Evolutionary conservation across 2,888 invertebrate species (phyloP).

Genomic region (Biston betularia): DNA sequence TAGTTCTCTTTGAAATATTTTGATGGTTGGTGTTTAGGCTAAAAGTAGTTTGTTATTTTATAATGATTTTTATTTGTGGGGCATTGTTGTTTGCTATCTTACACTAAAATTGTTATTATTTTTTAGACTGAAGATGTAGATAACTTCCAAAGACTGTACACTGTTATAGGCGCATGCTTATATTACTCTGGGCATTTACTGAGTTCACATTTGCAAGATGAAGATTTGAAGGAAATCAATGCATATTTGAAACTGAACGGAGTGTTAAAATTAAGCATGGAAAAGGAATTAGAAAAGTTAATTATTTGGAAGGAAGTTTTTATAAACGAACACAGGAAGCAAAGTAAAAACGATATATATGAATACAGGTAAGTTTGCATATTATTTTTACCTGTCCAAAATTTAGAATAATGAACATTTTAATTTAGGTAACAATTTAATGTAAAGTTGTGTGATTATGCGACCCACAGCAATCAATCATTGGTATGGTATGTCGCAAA

Average conservation of each 20-base stretch:
- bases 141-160: constrained; percentile 90
- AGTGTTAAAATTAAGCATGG: constrained; percentile 88
- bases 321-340: constrained; percentile 79
- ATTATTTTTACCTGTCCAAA: no score
- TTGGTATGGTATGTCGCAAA: no score
- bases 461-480: no score
- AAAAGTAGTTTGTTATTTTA: no score
- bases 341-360: constrained; percentile 62
- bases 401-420: no score
- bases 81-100: no score
- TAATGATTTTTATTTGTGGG: no score
- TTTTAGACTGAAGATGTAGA: constrained; percentile 91
- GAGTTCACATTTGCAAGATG: constrained; percentile 91
- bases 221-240: constrained; percentile 91
- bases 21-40: no score
- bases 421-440: no score
- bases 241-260: constrained; percentile 91
- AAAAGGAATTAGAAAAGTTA: constrained; percentile 89
- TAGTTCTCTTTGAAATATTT: no score
- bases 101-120: constrained; percentile 15
- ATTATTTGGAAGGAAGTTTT: constrained; percentile 92
- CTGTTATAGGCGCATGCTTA: constrained; percentile 88
- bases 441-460: no score
- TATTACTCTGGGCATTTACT: constrained; percentile 90
- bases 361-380: constrained; percentile 66